Percentiles rank a stretch among this genome's conserved stretches.
phyloP scores from a whole-genome alignment of 1,140 invertebrate species.

The Lethrus apterus region DNA sequence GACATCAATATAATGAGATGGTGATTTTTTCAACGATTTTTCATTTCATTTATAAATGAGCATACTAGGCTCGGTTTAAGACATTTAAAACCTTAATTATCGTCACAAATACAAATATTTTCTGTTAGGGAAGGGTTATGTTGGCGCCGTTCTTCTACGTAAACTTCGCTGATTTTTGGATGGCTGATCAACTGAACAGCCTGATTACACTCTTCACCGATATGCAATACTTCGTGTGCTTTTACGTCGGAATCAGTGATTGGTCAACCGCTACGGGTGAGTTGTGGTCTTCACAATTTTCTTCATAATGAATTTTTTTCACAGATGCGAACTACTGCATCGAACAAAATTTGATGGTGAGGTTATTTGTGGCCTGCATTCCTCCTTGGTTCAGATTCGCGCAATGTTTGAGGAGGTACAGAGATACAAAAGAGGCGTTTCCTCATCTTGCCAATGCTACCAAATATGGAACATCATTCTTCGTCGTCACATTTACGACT shows the following conservation, averaged over 20 bases:
- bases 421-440: slow-evolving; percentile 81
- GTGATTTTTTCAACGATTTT: too few relatives aligned
- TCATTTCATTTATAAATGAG: too few relatives aligned
- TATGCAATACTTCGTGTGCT: slow-evolving; percentile 68
- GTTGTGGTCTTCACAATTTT: slow-evolving; percentile 19
- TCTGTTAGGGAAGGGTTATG: slow-evolving; percentile 53
- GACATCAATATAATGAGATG: too few relatives aligned
- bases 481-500: slow-evolving; percentile 83
- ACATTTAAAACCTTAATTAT: too few relatives aligned
- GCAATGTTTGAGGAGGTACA: slow-evolving; percentile 92
- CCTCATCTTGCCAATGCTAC: slow-evolving; percentile 96
- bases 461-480: slow-evolving; percentile 97
- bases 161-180: slow-evolving; percentile 88
- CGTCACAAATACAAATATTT: slow-evolving; percentile 4
- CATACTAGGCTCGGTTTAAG: too few relatives aligned
- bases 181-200: slow-evolving; percentile 86
- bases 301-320: slow-evolving; percentile 11
- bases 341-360: slow-evolving; percentile 41
- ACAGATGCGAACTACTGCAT: slow-evolving; percentile 42
- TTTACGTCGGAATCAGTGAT: slow-evolving; percentile 49
- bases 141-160: slow-evolving; percentile 79
- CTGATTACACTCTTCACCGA: slow-evolving; percentile 69
- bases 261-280: slow-evolving; percentile 40
- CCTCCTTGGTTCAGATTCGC: slow-evolving; percentile 92
- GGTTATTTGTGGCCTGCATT: slow-evolving; percentile 63